Evolutionary conservation across 1,140 invertebrate species (phyloP).

Genomic region (Drosophila insularis): DNA sequence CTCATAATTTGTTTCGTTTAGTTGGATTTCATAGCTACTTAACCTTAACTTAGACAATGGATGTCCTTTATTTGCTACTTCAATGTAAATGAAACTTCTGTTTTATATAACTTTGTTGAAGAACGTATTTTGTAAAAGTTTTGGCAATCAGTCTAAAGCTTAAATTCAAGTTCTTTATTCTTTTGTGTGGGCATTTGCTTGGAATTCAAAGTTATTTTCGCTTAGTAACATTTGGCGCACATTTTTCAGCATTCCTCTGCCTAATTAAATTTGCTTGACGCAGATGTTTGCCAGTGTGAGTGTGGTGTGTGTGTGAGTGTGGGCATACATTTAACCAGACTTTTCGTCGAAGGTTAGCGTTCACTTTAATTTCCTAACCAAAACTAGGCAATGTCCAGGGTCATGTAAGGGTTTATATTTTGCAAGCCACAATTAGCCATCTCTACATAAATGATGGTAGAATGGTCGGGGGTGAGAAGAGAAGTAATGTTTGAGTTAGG

Average conservation of each 20-base stretch:
- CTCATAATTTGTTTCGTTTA: no score
- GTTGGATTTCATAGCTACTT: no score
- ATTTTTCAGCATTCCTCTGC: not conserved
- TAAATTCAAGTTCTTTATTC: not conserved
- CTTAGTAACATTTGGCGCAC: not conserved
- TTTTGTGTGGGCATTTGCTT: not conserved
- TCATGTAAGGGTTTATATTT: conserved; percentile 21
- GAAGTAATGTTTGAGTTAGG: conserved; percentile 19
- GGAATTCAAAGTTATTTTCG: not conserved
- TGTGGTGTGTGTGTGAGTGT: not conserved
- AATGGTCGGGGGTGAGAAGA: not conserved
- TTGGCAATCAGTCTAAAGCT: not conserved
- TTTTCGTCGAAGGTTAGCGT: not conserved
- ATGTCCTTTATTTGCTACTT: no score
- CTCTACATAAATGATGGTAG: not conserved
- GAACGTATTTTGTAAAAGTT: no score
- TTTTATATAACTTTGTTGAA: no score
- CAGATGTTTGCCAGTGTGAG: not conserved
- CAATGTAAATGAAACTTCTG: no score
- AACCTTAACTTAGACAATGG: no score
- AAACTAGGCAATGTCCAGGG: conserved; percentile 12
- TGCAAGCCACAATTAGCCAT: conserved; percentile 36
- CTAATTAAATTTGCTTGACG: conserved; percentile 7
- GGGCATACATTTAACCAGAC: not conserved
- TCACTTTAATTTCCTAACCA: conserved; percentile 1